Conservation (phyloP, 2,888 invertebrate genomes). For the Drosophila emarginata region DNA sequence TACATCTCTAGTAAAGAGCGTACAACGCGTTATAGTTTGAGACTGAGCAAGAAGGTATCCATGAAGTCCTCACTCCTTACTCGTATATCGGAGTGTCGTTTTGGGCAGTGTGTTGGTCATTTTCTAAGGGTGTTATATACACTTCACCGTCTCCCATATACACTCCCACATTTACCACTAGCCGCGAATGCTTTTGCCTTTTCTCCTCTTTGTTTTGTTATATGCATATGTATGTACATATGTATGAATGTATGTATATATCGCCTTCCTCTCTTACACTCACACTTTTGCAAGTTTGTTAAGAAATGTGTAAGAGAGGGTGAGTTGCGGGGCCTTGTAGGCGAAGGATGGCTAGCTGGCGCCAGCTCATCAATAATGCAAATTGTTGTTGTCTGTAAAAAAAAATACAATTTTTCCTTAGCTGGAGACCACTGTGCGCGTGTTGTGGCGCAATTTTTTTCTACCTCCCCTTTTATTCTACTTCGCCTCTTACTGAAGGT, state of each 20-base stretch:
- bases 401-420: constrained; percentile 48
- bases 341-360: constrained; percentile 8
- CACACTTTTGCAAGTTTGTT: constrained; percentile 67
- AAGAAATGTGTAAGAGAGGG: constrained; percentile 50
- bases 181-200: background rate
- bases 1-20: constrained; percentile 78
- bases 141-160: constrained; percentile 12
- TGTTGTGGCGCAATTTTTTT: constrained; percentile 77
- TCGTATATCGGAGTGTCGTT: constrained; percentile 49
- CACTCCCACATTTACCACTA: constrained; percentile 1
- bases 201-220: constrained; percentile 23
- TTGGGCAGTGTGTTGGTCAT: constrained; percentile 74
- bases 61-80: constrained; percentile 2
- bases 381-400: constrained; percentile 69
- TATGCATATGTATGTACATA: constrained; percentile 34
- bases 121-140: constrained; percentile 76
- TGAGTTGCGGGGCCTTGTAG: constrained; percentile 3
- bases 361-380: constrained; percentile 74
- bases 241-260: constrained; percentile 27
- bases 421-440: constrained; percentile 68
- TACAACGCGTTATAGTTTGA: constrained; percentile 51
- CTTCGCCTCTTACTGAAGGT: constrained; percentile 44
- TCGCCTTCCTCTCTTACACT: constrained; percentile 29
- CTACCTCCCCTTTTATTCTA: constrained; percentile 61
- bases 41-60: constrained; percentile 17